Conservation (phyloP, 2,113 vertebrate species). For the Mesoclemmys tuberculata region DNA sequence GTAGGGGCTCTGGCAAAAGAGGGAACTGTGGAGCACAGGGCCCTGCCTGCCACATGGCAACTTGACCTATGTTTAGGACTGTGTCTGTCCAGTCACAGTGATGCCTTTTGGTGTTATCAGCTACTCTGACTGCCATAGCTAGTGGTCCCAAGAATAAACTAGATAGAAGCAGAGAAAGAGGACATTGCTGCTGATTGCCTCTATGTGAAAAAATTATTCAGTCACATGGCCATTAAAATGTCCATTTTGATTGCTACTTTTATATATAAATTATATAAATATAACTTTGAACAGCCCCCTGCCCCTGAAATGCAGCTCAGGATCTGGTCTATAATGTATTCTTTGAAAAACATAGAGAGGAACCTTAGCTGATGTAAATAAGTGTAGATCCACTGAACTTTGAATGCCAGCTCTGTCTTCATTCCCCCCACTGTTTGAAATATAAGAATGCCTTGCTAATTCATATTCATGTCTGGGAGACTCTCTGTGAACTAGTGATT, state of each 20-base stretch:
- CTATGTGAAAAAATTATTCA: not conserved
- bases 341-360: not conserved
- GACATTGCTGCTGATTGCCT: not conserved
- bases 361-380: not conserved
- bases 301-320: not conserved
- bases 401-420: not conserved
- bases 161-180: rapidly evolving
- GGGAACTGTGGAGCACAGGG: not conserved
- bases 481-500: not conserved
- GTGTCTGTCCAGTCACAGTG: not conserved
- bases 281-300: not conserved
- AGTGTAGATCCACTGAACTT: not conserved
- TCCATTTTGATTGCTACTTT: not conserved
- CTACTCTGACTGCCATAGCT: not conserved
- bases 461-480: not conserved
- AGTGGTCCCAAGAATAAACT: not conserved
- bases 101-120: not conserved
- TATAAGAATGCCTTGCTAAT: not conserved
- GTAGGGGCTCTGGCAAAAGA: not conserved
- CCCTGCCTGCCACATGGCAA: not conserved
- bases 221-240: not conserved
- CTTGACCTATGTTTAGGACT: not conserved
- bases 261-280: not conserved
- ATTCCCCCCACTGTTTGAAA: not conserved
- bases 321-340: rapidly evolving